These are phyloP conservation scores for Dioctria rufipes DNA, from an alignment of 2,888 invertebrate genomes.

Conservation along the genomic window DNA sequence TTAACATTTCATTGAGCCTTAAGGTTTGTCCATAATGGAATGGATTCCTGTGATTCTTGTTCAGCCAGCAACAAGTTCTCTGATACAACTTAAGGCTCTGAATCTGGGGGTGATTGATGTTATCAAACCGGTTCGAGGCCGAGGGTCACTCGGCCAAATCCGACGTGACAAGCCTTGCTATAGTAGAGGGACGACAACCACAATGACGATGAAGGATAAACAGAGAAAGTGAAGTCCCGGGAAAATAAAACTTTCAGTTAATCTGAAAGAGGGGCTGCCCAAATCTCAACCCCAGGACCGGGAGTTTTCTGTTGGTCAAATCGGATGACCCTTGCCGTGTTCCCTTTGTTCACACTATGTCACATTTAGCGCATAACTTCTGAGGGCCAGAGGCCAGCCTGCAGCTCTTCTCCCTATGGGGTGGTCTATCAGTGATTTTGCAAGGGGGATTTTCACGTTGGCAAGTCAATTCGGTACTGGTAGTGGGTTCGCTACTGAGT, in stretches of 20 bases:
- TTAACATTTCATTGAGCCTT: conserved; percentile 31
- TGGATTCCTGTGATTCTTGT: background rate
- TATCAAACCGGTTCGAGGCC: conserved; percentile 35
- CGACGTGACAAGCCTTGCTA: background rate
- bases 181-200: background rate
- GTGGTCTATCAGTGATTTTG: conserved; percentile 38
- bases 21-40: background rate
- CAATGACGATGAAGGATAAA: background rate
- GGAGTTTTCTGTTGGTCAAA: conserved; percentile 3
- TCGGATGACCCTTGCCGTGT: conserved; percentile 28
- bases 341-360: conserved; percentile 38
- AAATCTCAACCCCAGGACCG: background rate
- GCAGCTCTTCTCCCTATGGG: background rate
- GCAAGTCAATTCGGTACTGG: background rate
- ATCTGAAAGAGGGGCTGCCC: background rate
- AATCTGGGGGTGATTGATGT: conserved; percentile 39
- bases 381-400: conserved; percentile 12
- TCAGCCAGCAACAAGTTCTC: conserved; percentile 10
- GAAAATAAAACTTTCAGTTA: conserved; percentile 19
- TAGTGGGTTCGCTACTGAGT: background rate
- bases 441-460: conserved; percentile 13
- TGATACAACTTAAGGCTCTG: background rate
- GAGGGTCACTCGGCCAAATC: conserved; percentile 31
- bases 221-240: background rate
- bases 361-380: conserved; percentile 2